Evolutionary conservation across 2,888 invertebrate genomes (phyloP).

Genomic region (Euplexia lucipara): DNA sequence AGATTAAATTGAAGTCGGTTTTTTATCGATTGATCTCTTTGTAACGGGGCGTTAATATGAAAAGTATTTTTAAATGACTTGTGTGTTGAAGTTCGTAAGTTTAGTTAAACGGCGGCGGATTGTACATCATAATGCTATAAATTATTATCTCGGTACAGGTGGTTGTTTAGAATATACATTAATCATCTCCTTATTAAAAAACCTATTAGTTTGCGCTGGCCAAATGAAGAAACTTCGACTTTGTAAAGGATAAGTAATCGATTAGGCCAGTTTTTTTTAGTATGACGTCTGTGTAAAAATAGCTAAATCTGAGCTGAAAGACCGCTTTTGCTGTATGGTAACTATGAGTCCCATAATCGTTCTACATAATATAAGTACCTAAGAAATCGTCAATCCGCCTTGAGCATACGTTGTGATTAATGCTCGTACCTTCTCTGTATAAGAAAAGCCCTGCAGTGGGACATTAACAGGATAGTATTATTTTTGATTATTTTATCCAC

Average conservation of each 20-base stretch:
- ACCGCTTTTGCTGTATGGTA: too few relatives aligned
- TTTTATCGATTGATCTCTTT: conserved; percentile 44
- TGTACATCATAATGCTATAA: conserved; percentile 31
- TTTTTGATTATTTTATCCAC: too few relatives aligned
- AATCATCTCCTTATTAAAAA: conserved; percentile 8
- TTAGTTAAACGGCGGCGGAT: conserved; percentile 28
- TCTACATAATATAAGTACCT: too few relatives aligned
- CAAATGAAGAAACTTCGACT: neutral
- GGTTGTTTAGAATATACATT: conserved; percentile 22
- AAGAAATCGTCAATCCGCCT: too few relatives aligned
- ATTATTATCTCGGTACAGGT: conserved; percentile 33
- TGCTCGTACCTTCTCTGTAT: too few relatives aligned
- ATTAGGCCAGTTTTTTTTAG: too few relatives aligned
- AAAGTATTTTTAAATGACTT: conserved; percentile 51
- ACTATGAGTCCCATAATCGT: too few relatives aligned
- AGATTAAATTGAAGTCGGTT: conserved; percentile 56
- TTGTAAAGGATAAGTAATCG: conserved; percentile 13
- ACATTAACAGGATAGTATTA: too few relatives aligned
- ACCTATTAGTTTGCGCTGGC: conserved; percentile 14
- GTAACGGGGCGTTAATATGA: conserved; percentile 52
- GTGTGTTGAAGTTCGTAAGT: conserved; percentile 32
- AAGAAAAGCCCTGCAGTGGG: too few relatives aligned
- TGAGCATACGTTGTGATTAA: too few relatives aligned
- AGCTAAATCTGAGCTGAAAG: too few relatives aligned
- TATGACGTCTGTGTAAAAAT: too few relatives aligned